A percentile compares a stretch with the other conserved stretches of the same genome.
Evolutionary conservation across 1,140 invertebrate species (phyloP).

Genomic region (Cydia fagiglandana): DNA sequence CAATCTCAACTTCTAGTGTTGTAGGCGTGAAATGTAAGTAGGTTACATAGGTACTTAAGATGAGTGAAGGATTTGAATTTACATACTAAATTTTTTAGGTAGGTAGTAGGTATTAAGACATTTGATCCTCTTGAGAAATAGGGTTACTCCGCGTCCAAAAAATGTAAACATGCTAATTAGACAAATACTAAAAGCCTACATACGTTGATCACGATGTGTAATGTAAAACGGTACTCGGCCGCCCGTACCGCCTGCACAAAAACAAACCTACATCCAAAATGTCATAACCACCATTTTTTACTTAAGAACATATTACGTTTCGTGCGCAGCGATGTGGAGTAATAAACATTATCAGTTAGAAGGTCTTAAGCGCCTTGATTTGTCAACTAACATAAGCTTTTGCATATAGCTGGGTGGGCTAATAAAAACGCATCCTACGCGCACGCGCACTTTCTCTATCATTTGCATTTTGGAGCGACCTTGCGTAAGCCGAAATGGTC

Average conservation of each 20-base stretch:
- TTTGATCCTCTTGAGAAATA: background rate
- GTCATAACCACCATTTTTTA: background rate
- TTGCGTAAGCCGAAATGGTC: constrained; percentile 15
- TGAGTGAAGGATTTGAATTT: too few species aligned
- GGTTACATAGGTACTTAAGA: too few species aligned
- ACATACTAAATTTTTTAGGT: too few species aligned
- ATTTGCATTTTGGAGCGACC: constrained; percentile 51
- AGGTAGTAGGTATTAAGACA: background rate
- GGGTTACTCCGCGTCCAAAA: background rate
- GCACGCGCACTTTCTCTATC: constrained; percentile 47
- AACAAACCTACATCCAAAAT: background rate
- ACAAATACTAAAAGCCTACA: background rate
- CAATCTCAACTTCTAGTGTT: too few species aligned
- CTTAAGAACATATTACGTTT: background rate
- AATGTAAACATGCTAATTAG: constrained; percentile 1
- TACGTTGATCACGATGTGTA: constrained; percentile 5
- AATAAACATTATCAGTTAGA: background rate
- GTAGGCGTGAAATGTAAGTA: too few species aligned
- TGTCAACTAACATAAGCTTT: background rate
- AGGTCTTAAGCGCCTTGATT: background rate
- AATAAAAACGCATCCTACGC: constrained; percentile 50
- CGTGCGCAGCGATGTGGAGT: background rate
- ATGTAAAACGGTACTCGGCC: background rate
- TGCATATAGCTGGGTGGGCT: background rate
- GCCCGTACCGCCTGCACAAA: constrained; percentile 11